A percentile compares a stretch with the other conserved stretches of the same genome.
phyloP scores from a whole-genome alignment of 2,888 invertebrate species.

The Osedax fenrisi region DNA sequence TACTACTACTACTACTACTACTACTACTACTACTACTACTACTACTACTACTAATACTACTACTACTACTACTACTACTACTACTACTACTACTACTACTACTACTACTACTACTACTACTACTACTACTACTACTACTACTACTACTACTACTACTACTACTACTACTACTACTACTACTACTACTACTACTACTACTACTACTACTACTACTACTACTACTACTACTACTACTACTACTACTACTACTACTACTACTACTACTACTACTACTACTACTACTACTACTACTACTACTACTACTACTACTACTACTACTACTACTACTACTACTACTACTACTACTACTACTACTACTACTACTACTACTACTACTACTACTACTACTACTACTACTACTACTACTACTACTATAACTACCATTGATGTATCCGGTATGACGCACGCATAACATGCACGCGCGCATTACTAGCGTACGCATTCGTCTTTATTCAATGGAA shows the following conservation, averaged over 20 bases:
- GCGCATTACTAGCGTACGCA: too few relatives aligned
- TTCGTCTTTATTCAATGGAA: too few relatives aligned
- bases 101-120: constrained; percentile 20
- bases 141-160: constrained; percentile 17
- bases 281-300: constrained; percentile 2
- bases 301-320: constrained; percentile 2
- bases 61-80: too few relatives aligned
- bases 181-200: constrained; percentile 27
- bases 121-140: constrained; percentile 19
- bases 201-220: constrained; percentile 27
- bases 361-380: too few relatives aligned
- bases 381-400: too few relatives aligned
- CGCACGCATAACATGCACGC: too few relatives aligned
- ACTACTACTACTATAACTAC: too few relatives aligned
- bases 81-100: constrained; percentile 21
- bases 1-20: background rate
- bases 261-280: constrained; percentile 19
- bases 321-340: constrained; percentile 2
- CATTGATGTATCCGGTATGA: too few relatives aligned
- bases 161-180: constrained; percentile 24
- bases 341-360: background rate
- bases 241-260: constrained; percentile 27
- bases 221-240: constrained; percentile 28
- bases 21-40: constrained; percentile 11
- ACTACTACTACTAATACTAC: too few relatives aligned